A percentile compares a stretch with the other conserved stretches of the same genome.
phyloP scores from a whole-genome alignment of 2,113 vertebrate genomes.

The Sebastes schlegelii region DNA sequence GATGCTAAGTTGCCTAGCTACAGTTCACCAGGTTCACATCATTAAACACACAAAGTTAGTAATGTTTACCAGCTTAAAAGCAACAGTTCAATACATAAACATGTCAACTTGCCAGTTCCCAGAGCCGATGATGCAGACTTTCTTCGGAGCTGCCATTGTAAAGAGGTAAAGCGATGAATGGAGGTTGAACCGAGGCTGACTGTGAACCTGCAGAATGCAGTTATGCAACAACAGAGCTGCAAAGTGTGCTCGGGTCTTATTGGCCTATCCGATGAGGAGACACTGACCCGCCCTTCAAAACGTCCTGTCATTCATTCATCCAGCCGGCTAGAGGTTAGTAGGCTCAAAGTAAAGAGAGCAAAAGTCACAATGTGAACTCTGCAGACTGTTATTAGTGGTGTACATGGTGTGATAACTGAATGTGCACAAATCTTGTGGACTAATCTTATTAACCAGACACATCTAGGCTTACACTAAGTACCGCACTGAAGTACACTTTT shows the following conservation, averaged over 20 bases:
- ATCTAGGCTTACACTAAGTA: too few relatives aligned
- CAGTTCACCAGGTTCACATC: neutral
- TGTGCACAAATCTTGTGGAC: neutral
- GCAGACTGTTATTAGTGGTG: too few relatives aligned
- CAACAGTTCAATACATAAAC: neutral
- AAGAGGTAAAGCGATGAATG: neutral
- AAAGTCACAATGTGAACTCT: constrained; percentile 26
- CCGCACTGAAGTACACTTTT: too few relatives aligned
- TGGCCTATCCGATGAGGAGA: constrained; percentile 61
- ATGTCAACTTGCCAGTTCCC: constrained; percentile 92
- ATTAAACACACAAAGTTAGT: neutral
- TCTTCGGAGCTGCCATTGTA: constrained; percentile 84
- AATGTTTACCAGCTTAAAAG: too few relatives aligned
- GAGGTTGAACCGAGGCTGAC: neutral
- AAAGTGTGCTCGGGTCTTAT: constrained; percentile 45
- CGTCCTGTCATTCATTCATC: constrained; percentile 22
- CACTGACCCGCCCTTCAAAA: constrained; percentile 62
- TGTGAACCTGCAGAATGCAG: constrained; percentile 29
- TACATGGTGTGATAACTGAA: neutral
- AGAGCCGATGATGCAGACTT: constrained; percentile 94
- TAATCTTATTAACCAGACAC: too few relatives aligned
- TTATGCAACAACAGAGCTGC: constrained; percentile 55
- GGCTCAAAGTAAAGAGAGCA: constrained; percentile 45
- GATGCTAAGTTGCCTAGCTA: constrained; percentile 49
- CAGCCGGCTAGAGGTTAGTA: constrained; percentile 33